Percentiles rank a stretch among this genome's conserved stretches.
These are phyloP conservation scores for Atta colombica DNA, from an alignment of 1,140 invertebrate species.

Conservation along the genomic window DNA sequence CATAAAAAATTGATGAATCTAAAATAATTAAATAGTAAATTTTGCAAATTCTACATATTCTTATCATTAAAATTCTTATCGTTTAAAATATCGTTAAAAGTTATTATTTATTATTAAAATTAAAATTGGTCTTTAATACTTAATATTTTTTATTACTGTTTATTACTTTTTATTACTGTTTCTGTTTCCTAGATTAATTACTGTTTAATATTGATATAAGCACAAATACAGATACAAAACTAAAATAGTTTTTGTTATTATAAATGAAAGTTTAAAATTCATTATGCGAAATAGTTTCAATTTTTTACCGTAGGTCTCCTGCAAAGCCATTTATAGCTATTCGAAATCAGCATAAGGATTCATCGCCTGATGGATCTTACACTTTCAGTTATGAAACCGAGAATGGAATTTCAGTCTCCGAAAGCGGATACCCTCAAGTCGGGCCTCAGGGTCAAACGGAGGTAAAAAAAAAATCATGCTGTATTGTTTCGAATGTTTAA, in stretches of 20 bases:
- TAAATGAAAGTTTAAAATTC: not conserved
- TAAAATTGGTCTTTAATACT: not conserved
- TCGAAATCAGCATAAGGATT: constrained; percentile 81
- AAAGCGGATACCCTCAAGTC: constrained; percentile 83
- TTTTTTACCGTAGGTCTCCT: constrained; percentile 32
- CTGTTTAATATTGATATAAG: not conserved
- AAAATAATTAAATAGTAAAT: not conserved
- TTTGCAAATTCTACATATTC: not conserved
- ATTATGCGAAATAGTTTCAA: not conserved
- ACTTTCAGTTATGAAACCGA: constrained; percentile 84
- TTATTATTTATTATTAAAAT: not conserved
- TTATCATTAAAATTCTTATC: not conserved
- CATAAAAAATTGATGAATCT: not conserved
- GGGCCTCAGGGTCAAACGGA: constrained; percentile 81
- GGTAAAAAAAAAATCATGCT: constrained; percentile 67
- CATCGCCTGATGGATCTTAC: constrained; percentile 83
- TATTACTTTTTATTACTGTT: not conserved
- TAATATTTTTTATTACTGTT: not conserved
- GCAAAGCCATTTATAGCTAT: constrained; percentile 80
- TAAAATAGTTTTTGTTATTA: not conserved
- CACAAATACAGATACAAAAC: not conserved
- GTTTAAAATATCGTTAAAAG: not conserved
- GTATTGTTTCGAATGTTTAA: not conserved
- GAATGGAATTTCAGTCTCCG: constrained; percentile 84
- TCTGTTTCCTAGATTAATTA: not conserved